Conservation (phyloP, 2,888 invertebrate genomes). For the Noctua fimbriata region DNA sequence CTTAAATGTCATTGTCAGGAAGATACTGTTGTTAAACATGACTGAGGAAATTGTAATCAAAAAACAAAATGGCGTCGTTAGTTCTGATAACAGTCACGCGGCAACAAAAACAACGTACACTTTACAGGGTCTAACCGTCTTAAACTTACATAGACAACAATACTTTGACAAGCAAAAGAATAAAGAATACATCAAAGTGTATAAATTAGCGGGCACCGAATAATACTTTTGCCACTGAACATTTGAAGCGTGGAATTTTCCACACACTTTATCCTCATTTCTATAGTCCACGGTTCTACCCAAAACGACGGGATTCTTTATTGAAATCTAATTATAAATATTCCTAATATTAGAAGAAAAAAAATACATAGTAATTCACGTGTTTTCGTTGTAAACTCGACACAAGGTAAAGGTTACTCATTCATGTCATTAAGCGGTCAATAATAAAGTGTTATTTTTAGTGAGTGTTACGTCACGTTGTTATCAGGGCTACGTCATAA, state of each 20-base stretch:
- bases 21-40: neutral
- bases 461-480: conserved; percentile 58
- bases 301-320: conserved; percentile 7
- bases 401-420: conserved; percentile 64
- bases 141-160: neutral
- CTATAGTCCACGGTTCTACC: conserved; percentile 14
- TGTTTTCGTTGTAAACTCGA: conserved; percentile 53
- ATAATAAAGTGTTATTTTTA: conserved; percentile 65
- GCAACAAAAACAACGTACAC: neutral
- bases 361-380: conserved; percentile 7
- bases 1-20: neutral
- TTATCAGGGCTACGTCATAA: conserved; percentile 62
- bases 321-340: neutral
- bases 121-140: neutral
- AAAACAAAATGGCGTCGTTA: neutral
- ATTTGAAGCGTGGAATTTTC: conserved; percentile 46
- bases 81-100: neutral
- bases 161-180: conserved; percentile 20
- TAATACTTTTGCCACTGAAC: conserved; percentile 11
- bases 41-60: neutral
- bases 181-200: conserved; percentile 24
- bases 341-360: neutral
- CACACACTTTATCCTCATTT: conserved; percentile 39
- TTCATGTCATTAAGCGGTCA: conserved; percentile 62
- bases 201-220: conserved; percentile 31